Percentiles rank a stretch among this genome's conserved stretches.
phyloP scores from a whole-genome alignment of 1,140 invertebrate species.

The Saccostrea echinata region DNA sequence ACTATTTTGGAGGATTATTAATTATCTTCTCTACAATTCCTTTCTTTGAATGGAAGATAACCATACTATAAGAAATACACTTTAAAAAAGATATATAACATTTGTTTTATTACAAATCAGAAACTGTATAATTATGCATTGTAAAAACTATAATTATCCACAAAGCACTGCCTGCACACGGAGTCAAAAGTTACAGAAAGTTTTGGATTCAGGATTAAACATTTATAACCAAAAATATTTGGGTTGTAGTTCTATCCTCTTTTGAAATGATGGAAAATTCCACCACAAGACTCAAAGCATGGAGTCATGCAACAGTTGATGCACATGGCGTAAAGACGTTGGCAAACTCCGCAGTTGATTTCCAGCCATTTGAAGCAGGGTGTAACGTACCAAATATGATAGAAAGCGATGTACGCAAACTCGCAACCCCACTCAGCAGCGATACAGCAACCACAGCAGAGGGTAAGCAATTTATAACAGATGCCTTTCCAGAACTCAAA shows the following conservation, averaged over 20 bases:
- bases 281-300: constrained; percentile 51
- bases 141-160: too few species aligned
- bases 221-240: too few species aligned
- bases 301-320: constrained; percentile 81
- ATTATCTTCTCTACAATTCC: too few species aligned
- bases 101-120: too few species aligned
- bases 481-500: constrained; percentile 85
- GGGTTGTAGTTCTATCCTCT: background rate
- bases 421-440: constrained; percentile 86
- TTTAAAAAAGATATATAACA: too few species aligned
- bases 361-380: constrained; percentile 69
- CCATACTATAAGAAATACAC: too few species aligned
- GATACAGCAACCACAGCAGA: constrained; percentile 85
- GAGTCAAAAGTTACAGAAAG: too few species aligned
- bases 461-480: constrained; percentile 86
- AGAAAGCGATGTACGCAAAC: constrained; percentile 87
- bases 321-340: constrained; percentile 82
- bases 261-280: constrained; percentile 39
- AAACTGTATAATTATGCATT: too few species aligned
- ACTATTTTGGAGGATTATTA: too few species aligned
- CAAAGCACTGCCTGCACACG: too few species aligned
- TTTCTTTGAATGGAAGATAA: too few species aligned
- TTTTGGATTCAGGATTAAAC: too few species aligned
- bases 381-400: constrained; percentile 77
- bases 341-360: constrained; percentile 84